These are phyloP conservation scores for Lottia gigantea DNA, from an alignment of 2,888 invertebrate genomes.

Conservation along the genomic window DNA sequence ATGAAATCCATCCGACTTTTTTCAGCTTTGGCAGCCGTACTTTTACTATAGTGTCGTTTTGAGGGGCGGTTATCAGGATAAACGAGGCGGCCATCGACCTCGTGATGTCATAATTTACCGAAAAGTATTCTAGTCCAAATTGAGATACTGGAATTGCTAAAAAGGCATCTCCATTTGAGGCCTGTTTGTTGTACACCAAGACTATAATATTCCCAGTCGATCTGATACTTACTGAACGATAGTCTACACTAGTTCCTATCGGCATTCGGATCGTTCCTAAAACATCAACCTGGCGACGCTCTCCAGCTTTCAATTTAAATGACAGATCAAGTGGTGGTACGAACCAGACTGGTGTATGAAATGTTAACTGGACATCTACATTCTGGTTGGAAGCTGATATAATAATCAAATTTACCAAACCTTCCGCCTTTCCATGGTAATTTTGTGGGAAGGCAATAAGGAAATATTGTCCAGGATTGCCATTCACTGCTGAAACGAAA, in stretches of 20 bases:
- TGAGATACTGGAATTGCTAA: constrained; percentile 14
- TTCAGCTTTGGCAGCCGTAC: constrained; percentile 7
- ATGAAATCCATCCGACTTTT: constrained; percentile 10
- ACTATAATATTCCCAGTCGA: not conserved
- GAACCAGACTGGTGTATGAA: not conserved
- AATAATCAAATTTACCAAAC: not conserved
- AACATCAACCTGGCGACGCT: not conserved
- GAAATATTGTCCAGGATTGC: not conserved
- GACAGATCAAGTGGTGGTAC: not conserved
- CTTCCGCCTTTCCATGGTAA: not conserved
- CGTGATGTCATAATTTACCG: not conserved
- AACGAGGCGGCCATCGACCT: constrained; percentile 8
- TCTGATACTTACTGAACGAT: constrained; percentile 10
- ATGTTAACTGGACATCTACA: not conserved
- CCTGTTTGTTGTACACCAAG: not conserved
- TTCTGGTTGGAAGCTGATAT: not conserved
- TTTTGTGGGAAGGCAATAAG: not conserved
- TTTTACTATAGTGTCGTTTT: constrained; percentile 16
- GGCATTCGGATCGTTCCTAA: constrained; percentile 4
- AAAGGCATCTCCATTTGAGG: constrained; percentile 19
- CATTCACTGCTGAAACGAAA: too few species aligned
- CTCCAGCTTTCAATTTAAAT: not conserved
- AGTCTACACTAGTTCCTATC: constrained; percentile 6
- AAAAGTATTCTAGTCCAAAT: constrained; percentile 20
- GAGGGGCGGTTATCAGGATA: constrained; percentile 15